Base-by-base conservation (phyloP, 1,140 invertebrate species). In the Nautilus pompilius region DNA sequence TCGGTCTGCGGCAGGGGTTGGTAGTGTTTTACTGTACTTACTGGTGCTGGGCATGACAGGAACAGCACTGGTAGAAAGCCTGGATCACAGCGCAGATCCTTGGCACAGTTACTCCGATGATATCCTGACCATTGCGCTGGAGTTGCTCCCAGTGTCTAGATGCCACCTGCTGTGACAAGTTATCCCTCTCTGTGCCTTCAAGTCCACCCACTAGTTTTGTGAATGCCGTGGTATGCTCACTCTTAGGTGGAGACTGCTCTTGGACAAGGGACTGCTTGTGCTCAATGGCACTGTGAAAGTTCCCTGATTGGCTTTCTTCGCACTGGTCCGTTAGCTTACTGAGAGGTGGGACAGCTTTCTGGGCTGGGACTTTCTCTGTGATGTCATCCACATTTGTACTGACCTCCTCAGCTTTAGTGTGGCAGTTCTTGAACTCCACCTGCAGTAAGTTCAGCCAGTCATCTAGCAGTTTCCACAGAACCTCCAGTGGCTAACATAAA, bases 21-120 rank as follows among this genome's bases (percentile, higher is more conserved):
- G 17, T 22, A 26, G 17, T 29, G 22, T 15, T 13, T 2, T 5
- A 13, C 24, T 17, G 24, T 15, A 64, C 71, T 66, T 62, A 73
- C 72, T 62, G 46, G 34, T 57, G 60, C n/a, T 57, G 58, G 20
- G 46, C 26, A 13, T 66, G 62, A 58, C 65, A 75, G 10, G 69
- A 41, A 65, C 74, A 75, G 34, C 72, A 70, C 29, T 73, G 66
- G 51, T 80, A 80, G 65, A 72, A 80, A 2, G 76, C 74, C 34
- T 78, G 74, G 15, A 80, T 72, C 10, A 80, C 71, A 46, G 69
- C 70, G 63, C 71, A 76, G 5, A 79, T 69, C 34, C 73, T 64
- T 1, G 77, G 72, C 15, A 73, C 61, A 28, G 69, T 73, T n/a
- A 67, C 67, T 30, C 64, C 63, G 10, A 77, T 57, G 2, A 77